Conservation (phyloP, 1,140 invertebrate genomes). For the Proales similis region DNA sequence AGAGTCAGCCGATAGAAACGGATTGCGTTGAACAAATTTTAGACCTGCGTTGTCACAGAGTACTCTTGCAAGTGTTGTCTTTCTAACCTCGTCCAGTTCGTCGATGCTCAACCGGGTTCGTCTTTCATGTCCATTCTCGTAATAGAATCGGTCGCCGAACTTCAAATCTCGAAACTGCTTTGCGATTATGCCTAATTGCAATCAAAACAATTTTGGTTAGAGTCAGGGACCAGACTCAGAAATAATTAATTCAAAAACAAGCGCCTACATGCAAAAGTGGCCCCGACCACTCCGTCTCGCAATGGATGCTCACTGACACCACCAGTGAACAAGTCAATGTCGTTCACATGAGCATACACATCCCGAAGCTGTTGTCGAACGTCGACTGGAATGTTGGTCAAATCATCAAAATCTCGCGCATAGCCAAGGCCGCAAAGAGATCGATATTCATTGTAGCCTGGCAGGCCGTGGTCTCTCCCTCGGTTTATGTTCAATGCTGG, state of each 20-base stretch:
- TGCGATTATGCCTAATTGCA: constrained; percentile 64
- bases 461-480: constrained; percentile 84
- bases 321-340: constrained; percentile 45
- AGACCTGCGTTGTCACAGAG: constrained; percentile 31
- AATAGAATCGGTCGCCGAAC: constrained; percentile 90
- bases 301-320: constrained; percentile 76
- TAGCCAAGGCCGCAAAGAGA: constrained; percentile 73
- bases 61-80: constrained; percentile 6
- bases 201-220: too few species aligned
- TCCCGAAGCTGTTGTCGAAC: constrained; percentile 12
- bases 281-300: constrained; percentile 77
- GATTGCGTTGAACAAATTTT: constrained; percentile 33
- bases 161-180: constrained; percentile 82
- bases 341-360: constrained; percentile 38
- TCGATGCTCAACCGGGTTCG: neutral
- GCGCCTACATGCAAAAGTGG: constrained; percentile 74
- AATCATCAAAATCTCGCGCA: constrained; percentile 77
- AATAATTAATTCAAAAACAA: neutral
- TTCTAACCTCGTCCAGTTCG: constrained; percentile 20
- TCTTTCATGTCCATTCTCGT: constrained; percentile 58
- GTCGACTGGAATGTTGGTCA: constrained; percentile 48
- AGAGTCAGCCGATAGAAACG: constrained; percentile 29
- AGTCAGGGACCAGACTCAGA: too few species aligned
- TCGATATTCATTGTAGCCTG: constrained; percentile 79
- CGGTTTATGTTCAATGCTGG: constrained; percentile 94